These are phyloP conservation scores for Cheilosia soror DNA, from an alignment of 2,888 invertebrate species.

Conservation along the genomic window DNA sequence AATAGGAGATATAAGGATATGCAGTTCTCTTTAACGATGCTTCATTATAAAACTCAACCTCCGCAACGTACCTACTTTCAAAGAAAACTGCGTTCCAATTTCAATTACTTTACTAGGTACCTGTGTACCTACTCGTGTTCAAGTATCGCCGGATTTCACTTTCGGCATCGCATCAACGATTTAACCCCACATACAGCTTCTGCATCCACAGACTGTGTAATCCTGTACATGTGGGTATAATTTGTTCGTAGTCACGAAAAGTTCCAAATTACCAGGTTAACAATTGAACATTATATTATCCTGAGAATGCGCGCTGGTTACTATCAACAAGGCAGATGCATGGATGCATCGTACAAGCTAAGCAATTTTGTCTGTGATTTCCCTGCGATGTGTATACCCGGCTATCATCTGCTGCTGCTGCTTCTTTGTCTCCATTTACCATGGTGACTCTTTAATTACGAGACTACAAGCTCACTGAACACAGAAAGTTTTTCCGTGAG, in stretches of 20 bases:
- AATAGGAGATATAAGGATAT: no score
- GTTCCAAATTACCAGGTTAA: constrained; percentile 65
- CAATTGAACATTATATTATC: constrained; percentile 55
- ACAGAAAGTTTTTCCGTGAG: constrained; percentile 41
- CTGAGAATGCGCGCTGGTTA: constrained; percentile 9
- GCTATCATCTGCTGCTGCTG: constrained; percentile 35
- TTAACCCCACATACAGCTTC: constrained; percentile 33
- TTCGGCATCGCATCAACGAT: constrained; percentile 13
- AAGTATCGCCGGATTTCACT: constrained; percentile 23
- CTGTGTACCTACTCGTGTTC: neutral
- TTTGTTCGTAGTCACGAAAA: constrained; percentile 62
- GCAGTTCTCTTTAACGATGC: no score
- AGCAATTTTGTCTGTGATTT: constrained; percentile 20
- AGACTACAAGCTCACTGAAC: constrained; percentile 30
- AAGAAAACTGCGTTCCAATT: constrained; percentile 27
- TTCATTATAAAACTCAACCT: no score
- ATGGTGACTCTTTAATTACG: constrained; percentile 59
- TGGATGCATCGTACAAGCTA: neutral
- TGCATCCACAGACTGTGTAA: neutral
- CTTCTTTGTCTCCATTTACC: constrained; percentile 18
- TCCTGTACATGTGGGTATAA: constrained; percentile 32
- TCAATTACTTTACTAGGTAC: constrained; percentile 8
- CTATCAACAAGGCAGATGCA: constrained; percentile 26
- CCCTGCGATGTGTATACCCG: constrained; percentile 20
- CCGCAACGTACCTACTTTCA: neutral